Base-by-base conservation (phyloP, 2,113 vertebrate species). In the Pituophis catenifer region DNA sequence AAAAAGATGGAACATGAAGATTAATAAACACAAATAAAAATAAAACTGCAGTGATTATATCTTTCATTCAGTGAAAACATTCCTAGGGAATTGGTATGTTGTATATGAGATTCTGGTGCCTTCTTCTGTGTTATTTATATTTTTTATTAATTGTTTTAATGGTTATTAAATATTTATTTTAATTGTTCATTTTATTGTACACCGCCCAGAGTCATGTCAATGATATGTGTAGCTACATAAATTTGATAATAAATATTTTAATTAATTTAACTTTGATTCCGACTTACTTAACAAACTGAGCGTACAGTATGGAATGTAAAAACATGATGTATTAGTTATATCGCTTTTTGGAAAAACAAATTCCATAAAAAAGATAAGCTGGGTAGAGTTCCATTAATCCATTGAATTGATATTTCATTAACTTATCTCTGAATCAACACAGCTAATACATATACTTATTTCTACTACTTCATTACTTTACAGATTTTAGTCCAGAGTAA, bases 401-500 rank as follows among this genome's bases (percentile, higher is more conserved):
- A 1, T 38, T 26, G 85, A 17, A 44, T 85, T 7, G 8, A 88
- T 87, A 4, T 5, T 19, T 86, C 0, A 24, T 88, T 24, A 50
- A 57, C 3, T 10, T 93, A 44, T 54, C 89, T 48, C 88, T 91
- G 58, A 53, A 88, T 81, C 38, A 85, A 93, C 90, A 21, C 58
- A 94, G 23, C 57, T 58, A 93, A 29, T 13, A n/a, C 11, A 89
- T 86, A 13, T 57, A 57, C 2, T 33, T 81, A 44, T 81, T 24
- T 88, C 92, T 90, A 86, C 75, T 26, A 3, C 13, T 88, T 54
- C 70, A 90, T 94, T 85, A 95, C 38, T 90, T 88, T 96, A 55
- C 94, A 98, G 98, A 95, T 98, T 50, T 96, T 98, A 94, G 98
- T 98, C 65, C 97, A 95, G 96, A 98, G 96, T 91, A 99, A 98